phyloP scores from a whole-genome alignment of 2,888 invertebrate genomes.

The Patella pellucida region DNA sequence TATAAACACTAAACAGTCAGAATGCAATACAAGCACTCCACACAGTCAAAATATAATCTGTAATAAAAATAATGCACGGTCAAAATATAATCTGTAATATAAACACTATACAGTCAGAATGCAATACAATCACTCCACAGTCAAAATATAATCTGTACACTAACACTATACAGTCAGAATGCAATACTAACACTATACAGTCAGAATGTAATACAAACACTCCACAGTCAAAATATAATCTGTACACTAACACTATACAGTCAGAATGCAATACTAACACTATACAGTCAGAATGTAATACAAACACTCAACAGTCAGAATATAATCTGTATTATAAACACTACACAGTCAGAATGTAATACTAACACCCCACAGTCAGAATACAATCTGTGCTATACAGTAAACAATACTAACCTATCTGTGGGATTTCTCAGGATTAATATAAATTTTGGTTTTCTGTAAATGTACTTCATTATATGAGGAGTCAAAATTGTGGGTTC shows the following conservation, averaged over 20 bases:
- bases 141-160: background rate
- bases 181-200: conserved; percentile 33
- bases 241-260: background rate
- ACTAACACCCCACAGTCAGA: background rate
- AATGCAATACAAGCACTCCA: no score
- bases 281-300: conserved; percentile 22
- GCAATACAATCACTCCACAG: no score
- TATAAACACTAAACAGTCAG: background rate
- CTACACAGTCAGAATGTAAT: conserved; percentile 23
- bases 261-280: conserved; percentile 36
- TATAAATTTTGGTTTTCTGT: conserved; percentile 49
- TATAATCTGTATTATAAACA: background rate
- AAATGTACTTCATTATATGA: conserved; percentile 38
- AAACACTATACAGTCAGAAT: no score
- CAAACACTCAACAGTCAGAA: no score
- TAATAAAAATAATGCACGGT: conserved; percentile 11
- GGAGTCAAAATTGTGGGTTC: conserved; percentile 48
- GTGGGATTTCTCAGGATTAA: conserved; percentile 54
- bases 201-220: conserved; percentile 21
- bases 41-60: no score
- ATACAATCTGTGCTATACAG: background rate
- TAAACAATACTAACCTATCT: conserved; percentile 44
- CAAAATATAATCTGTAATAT: conserved; percentile 50
- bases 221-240: no score
- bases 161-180: conserved; percentile 44